Base-by-base conservation (phyloP, 2,797 vertebrate genomes). In the Coilia nasus region DNA sequence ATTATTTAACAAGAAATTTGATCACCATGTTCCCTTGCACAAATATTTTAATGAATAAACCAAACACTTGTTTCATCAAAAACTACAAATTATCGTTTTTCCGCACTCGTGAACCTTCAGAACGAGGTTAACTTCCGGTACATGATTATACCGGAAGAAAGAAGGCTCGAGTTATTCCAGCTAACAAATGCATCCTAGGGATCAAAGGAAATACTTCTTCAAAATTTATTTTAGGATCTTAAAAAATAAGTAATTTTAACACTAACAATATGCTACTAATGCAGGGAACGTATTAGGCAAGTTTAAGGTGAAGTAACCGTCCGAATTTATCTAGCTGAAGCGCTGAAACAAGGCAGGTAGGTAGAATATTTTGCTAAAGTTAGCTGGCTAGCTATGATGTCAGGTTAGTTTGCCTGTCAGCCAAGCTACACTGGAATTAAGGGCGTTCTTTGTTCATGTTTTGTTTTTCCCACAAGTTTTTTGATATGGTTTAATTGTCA, bases 271-370 rank as follows among this genome's bases (percentile, higher is more conserved):
- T 94, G 90, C 84, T 90, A 88, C 92, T 91, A 92, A 92, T 93
- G 90, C 92, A 94, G 91, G 87, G 90, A 89, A 86, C 84, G 28
- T 10, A 82, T 25, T 75, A n/a, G 82, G 35, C 81, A 83, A 89
- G 75, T 87, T 84, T 15, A 35, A 85, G 85, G 89, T 86, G 91
- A 60, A 83, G 71, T 3, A 60, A 84, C 87, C 86, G 82, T 85
- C 87, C n/a, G 91, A 93, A 91, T 94, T 94, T 93, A 89, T 94
- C 87, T 90, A 88, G 89, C 85, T 71, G 82, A 86, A 88, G 89
- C 84, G 93, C 91, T 86, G 86, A 93, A 94, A 94, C 92, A 89
- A 95, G 95, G 95, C 94, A 91, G 64, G 92, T 93, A 92, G 91
- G 89, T 85, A 71, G 87, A 41, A 83, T 56, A 28, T 71, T 57